Conservation (phyloP, 1,140 invertebrate genomes). For the Aricia agestis region DNA sequence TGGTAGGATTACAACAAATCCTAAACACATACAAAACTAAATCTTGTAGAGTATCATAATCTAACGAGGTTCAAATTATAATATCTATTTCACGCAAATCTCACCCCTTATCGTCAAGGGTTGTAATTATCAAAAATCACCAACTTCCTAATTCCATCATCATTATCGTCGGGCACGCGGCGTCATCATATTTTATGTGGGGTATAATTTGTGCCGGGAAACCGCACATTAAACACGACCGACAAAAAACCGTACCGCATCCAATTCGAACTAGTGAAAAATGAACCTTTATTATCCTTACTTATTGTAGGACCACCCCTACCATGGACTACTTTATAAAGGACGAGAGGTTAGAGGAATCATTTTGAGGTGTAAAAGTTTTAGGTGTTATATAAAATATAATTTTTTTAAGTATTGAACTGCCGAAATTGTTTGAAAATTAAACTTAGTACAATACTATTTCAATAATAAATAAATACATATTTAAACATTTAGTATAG, state of each 20-base stretch:
- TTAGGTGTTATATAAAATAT: too few relatives aligned
- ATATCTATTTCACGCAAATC: not conserved
- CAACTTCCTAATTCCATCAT: slow-evolving; percentile 6
- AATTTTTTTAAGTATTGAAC: too few relatives aligned
- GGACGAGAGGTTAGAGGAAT: too few relatives aligned
- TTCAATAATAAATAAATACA: too few relatives aligned
- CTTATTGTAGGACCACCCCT: slow-evolving; percentile 54
- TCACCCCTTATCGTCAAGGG: not conserved
- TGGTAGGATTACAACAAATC: too few relatives aligned
- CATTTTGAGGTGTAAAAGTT: too few relatives aligned
- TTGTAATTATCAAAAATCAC: slow-evolving; percentile 1
- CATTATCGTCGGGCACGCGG: not conserved
- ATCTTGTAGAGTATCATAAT: too few relatives aligned
- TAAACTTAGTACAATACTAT: too few relatives aligned
- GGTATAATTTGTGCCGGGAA: slow-evolving; percentile 51
- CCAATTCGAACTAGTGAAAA: slow-evolving; percentile 70
- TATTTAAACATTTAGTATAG: too few relatives aligned
- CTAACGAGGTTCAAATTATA: not conserved
- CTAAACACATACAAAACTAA: too few relatives aligned
- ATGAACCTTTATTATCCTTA: slow-evolving; percentile 71
- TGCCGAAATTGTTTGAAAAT: too few relatives aligned
- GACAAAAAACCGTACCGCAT: slow-evolving; percentile 60
- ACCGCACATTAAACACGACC: slow-evolving; percentile 48
- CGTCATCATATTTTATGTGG: slow-evolving; percentile 26
- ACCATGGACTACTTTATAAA: slow-evolving; percentile 30